Evolutionary conservation across 2,113 vertebrate genomes (phyloP).

Genomic region (Sitta europaea): DNA sequence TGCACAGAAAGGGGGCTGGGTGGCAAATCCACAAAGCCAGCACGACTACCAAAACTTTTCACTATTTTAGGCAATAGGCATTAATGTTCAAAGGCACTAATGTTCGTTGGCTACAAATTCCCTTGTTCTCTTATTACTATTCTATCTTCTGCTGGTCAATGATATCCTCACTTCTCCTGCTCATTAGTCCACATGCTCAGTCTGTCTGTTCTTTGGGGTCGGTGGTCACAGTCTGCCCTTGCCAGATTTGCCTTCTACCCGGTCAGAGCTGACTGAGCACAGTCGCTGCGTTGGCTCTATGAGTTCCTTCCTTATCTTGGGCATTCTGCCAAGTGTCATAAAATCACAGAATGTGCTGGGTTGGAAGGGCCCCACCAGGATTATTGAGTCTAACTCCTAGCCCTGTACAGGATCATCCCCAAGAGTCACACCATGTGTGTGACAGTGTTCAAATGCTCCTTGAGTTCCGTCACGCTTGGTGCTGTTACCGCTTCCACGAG

Average conservation of each 20-base stretch:
- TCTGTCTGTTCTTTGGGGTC: neutral
- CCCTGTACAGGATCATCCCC: neutral
- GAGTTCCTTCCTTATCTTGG: neutral
- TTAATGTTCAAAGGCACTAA: neutral
- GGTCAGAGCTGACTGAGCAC: neutral
- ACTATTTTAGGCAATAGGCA: neutral
- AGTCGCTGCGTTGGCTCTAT: neutral
- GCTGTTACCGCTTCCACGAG: neutral
- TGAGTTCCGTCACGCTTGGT: neutral
- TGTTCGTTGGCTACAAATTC: neutral
- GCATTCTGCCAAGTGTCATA: neutral
- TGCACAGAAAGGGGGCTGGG: neutral
- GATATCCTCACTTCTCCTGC: neutral
- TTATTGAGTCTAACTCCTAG: neutral
- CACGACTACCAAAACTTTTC: neutral
- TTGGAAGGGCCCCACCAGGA: neutral
- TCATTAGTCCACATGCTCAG: neutral
- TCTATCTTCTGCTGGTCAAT: neutral
- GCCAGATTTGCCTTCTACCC: neutral
- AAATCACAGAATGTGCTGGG: neutral
- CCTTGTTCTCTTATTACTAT: neutral
- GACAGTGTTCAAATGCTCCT: neutral
- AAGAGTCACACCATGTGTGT: neutral
- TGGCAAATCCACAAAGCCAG: neutral
- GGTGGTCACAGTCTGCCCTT: neutral